These are phyloP conservation scores for Drosophila suzukii DNA, from an alignment of 1,140 invertebrate species.

Conservation along the genomic window DNA sequence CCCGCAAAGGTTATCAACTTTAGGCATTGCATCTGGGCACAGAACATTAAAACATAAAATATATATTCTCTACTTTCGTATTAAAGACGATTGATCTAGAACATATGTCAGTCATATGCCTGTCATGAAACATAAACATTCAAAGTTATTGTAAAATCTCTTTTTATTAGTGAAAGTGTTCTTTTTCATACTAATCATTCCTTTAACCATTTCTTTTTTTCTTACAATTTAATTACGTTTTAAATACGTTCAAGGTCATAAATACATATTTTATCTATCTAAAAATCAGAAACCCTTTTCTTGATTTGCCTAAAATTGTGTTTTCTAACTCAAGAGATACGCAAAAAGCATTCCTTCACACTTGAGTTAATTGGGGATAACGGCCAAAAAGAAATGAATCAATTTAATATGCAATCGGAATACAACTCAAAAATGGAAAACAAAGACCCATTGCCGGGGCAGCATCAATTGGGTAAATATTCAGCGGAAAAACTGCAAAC, in stretches of 20 bases:
- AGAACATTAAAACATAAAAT: background rate
- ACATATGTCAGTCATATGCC: too few species aligned
- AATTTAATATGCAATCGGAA: conserved; percentile 72
- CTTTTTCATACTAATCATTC: too few species aligned
- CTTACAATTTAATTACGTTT: too few species aligned
- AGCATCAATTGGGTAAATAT: conserved; percentile 71
- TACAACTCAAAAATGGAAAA: conserved; percentile 48
- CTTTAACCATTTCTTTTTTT: too few species aligned
- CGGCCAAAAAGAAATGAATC: conserved; percentile 40
- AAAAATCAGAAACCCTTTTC: background rate
- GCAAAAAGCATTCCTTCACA: conserved; percentile 1
- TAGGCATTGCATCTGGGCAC: background rate
- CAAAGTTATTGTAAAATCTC: too few species aligned
- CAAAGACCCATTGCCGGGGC: conserved; percentile 59
- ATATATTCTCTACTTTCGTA: background rate
- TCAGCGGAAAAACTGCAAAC: conserved; percentile 56
- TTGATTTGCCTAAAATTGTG: background rate
- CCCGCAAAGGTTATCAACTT: conserved; percentile 41
- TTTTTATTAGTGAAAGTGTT: too few species aligned
- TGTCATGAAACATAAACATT: too few species aligned
- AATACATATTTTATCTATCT: background rate
- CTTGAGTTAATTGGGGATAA: conserved; percentile 18
- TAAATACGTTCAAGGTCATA: background rate
- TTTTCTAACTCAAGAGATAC: background rate
- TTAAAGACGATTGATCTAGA: background rate